Evolutionary conservation across 2,797 vertebrate species (phyloP), one percentile per base, ranked within the genome.

Genomic region (Pterois miles): DNA sequence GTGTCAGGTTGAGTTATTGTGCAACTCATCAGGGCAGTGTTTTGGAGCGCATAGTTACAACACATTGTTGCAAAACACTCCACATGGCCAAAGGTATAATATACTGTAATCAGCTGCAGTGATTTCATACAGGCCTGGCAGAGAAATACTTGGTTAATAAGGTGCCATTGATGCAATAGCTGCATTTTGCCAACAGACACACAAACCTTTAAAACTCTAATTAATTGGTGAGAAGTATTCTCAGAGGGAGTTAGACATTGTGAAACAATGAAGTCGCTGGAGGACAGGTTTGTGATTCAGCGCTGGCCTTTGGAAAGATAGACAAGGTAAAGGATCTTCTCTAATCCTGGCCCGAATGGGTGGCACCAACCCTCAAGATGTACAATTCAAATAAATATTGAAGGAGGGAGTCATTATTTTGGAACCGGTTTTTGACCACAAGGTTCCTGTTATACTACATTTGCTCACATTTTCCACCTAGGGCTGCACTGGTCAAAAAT

Each of bases 51-150:
- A 43, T 8, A 50, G 62, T 48, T 72, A 38, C n/a, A 67, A 65
- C 56, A 67, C 67, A 53, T 31, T 25, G 14, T 16, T 79, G 75
- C 4, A 53, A 54, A 82, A 65, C 27, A 48, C 40, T 65, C 12
- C 29, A 25, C 12, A 13, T 31, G 13, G 20, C 71, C 63, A 59
- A 62, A 65, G 5, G 7, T 34, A 48, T 60, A 20, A 58, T 75
- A 46, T 8, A 31, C 29, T 65, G 3, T 34, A 54, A 80, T 76
- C 31, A 60, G 50, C 10, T 66, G 53, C 29, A 65, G 18, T 72
- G 29, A 58, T 48, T 40, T 86, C 43, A 58, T 67, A 18, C 52
- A 57, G 65, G 1, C 65, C 48, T 48, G 65, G 18, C 64, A 29
- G 57, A 18, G 13, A 53, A 43, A 64, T 7, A 53, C 23, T 54